Evolutionary conservation across 2,113 vertebrate genomes (phyloP).

Genomic region (Pelecanus crispus): DNA sequence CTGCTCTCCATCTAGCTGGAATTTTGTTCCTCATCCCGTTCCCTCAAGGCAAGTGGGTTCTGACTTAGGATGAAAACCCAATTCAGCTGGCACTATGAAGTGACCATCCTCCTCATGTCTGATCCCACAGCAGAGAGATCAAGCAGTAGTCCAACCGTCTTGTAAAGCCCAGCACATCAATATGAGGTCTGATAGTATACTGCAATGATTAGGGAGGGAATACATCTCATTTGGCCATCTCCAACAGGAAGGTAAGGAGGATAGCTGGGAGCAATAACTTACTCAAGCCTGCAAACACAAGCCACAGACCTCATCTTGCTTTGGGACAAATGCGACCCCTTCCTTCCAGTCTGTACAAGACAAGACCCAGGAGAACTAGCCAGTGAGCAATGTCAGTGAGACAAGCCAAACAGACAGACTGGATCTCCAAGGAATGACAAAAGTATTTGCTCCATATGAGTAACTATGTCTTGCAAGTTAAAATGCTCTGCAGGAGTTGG

Average conservation of each 20-base stretch:
- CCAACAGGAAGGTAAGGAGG: neutral
- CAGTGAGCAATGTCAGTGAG: neutral
- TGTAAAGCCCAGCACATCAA: neutral
- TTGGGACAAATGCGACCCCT: rapidly evolving
- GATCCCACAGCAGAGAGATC: neutral
- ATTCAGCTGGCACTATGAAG: neutral
- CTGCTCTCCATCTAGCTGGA: neutral
- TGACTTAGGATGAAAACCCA: neutral
- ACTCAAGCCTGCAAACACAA: neutral
- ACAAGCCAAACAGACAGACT: neutral
- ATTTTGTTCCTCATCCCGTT: neutral
- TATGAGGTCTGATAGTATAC: neutral
- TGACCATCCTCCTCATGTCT: neutral
- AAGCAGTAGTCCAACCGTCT: neutral
- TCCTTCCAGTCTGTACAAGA: neutral
- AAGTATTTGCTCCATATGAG: neutral
- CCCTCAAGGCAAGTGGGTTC: neutral
- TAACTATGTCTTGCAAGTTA: neutral
- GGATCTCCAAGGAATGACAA: neutral
- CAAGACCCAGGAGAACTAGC: neutral
- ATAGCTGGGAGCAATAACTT: neutral
- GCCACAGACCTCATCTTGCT: neutral
- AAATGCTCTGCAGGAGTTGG: neutral
- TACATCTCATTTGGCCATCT: neutral
- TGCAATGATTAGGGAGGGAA: neutral